Evolutionary conservation across 37 sponge, comb jelly and placozoan species (phyloP).

Genomic region (Spongilla lacustris): DNA sequence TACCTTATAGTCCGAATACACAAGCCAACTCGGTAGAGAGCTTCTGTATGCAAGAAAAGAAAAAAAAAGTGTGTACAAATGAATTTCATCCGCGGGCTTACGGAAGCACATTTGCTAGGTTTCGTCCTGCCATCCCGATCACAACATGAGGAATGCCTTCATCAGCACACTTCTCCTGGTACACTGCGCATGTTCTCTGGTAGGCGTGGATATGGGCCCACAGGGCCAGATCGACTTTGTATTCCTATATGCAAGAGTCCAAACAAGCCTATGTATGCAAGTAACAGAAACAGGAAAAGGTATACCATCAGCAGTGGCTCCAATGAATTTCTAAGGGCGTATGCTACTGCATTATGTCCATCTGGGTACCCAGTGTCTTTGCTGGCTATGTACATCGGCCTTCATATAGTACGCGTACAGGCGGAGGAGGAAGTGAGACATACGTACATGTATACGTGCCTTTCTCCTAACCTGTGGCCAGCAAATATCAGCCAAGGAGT

Average conservation of each 20-base stretch:
- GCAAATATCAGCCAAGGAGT: slow-evolving; percentile 74
- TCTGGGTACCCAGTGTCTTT: neutral
- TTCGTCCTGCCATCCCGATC: slow-evolving; percentile 61
- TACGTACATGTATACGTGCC: neutral
- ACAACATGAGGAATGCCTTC: slow-evolving; percentile 42
- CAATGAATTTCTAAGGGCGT: slow-evolving; percentile 4
- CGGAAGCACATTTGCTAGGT: slow-evolving; percentile 6
- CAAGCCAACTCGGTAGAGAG: neutral
- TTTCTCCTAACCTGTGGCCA: slow-evolving; percentile 45
- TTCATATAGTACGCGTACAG: neutral
- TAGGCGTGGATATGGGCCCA: slow-evolving; percentile 79
- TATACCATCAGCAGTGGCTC: slow-evolving; percentile 49
- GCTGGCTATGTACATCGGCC: slow-evolving; percentile 61
- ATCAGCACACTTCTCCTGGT: slow-evolving; percentile 16
- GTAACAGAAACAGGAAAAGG: neutral
- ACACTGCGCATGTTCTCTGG: slow-evolving; percentile 67
- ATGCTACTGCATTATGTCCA: slow-evolving; percentile 25
- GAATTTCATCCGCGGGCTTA: neutral
- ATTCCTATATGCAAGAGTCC: neutral
- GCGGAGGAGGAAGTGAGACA: too few relatives aligned
- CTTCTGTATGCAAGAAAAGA: neutral
- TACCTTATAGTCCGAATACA: too few relatives aligned
- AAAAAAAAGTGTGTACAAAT: neutral
- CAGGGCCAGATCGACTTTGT: slow-evolving; percentile 57
- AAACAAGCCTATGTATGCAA: neutral